Evolutionary conservation across 2,888 invertebrate species (phyloP), one percentile per base, ranked within the genome.

Genomic region (Spicauda simplicius): DNA sequence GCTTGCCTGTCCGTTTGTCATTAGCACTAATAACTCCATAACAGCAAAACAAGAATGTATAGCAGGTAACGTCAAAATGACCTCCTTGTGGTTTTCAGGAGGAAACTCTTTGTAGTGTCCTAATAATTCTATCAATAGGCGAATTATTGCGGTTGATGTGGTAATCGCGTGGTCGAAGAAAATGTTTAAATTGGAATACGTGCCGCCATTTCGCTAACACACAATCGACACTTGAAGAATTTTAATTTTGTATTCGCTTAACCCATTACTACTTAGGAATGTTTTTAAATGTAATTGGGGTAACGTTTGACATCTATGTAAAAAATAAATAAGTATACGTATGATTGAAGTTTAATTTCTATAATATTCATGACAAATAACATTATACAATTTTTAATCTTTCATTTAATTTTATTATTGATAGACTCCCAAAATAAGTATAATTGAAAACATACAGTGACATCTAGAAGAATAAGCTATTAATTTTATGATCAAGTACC

Each of bases 1-100:
- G 83, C 82, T 81, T 82, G 78, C 80, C 76, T 73, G 80, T 78
- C 77, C 75, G 76, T 71, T 74, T 77, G 79, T 84, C 86, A 90
- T 91, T 90, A 91, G 80, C 80, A 80, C 83, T 91, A 91, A 91
- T 90, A 90, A 89, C 89, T 88, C 86, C 85, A 87, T 86, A 85
- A 81, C 76, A 74, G 76, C 77, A 72, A 71, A 66, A 70, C 69
- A 75, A 80, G 80, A 81, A 82, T 81, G 81, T 79, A 76, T 77
- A 82, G 78, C 10, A 33, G 8, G 33, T 78, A 81, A 80, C 74
- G 77, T 74, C 71, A 73, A 79, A 84, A 81, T 80, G 78, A 81
- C 80, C 82, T 81, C 79, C 81, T 81, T 91, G 91, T 80, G 91
- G 91, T 91, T 78, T 77, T 69, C 71, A 71, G 75, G 79, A 86